phyloP scores from a whole-genome alignment of 2,888 invertebrate genomes.

The Andrena bicolor region DNA sequence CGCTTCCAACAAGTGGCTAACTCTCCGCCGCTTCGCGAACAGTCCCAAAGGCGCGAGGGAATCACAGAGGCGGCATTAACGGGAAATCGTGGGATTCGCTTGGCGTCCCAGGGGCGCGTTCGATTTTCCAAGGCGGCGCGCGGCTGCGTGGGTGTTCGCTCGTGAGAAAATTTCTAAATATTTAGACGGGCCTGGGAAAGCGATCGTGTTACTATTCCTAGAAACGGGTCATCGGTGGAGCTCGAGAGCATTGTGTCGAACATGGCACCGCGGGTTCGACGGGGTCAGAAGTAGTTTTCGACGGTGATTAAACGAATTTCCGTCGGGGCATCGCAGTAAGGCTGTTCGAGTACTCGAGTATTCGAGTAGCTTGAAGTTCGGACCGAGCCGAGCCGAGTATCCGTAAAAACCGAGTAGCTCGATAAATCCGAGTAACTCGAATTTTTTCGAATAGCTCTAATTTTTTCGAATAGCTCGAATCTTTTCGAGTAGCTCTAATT shows the following conservation, averaged over 20 bases:
- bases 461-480: too few species aligned
- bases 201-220: conserved; percentile 31
- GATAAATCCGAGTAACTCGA: too few species aligned
- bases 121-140: not conserved
- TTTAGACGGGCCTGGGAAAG: conserved; percentile 2
- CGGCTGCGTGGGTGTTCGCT: not conserved
- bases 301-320: not conserved
- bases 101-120: not conserved
- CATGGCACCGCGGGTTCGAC: not conserved
- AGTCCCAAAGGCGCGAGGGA: too few species aligned
- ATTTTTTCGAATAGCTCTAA: too few species aligned
- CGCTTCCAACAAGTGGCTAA: too few species aligned
- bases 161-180: not conserved
- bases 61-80: not conserved
- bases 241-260: not conserved
- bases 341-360: too few species aligned
- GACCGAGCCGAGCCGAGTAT: too few species aligned
- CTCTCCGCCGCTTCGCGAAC: too few species aligned
- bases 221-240: conserved; percentile 22
- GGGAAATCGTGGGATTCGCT: not conserved
- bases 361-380: too few species aligned
- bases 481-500: too few species aligned
- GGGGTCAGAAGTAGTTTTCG: not conserved
- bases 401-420: too few species aligned
- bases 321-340: not conserved